Conservation (phyloP, 2,888 invertebrate species). For the Margaritifera margaritifera region DNA sequence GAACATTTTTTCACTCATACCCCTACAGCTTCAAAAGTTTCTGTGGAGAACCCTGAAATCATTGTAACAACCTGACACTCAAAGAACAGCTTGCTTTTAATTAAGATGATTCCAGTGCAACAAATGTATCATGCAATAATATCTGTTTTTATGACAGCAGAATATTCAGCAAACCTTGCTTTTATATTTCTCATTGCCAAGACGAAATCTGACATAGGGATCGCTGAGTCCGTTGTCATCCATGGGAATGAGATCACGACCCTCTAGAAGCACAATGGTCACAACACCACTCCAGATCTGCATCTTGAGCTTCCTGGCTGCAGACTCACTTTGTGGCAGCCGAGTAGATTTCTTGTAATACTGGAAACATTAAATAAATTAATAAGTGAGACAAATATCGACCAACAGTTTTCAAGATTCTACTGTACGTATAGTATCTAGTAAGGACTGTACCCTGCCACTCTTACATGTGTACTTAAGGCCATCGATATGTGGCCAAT, state of each 20-base stretch:
- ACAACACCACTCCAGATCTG: constrained; percentile 99
- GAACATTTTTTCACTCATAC: too few relatives aligned
- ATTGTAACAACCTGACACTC: background rate
- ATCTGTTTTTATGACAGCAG: too few relatives aligned
- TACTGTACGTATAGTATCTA: too few relatives aligned
- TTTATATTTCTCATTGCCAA: constrained; percentile 98
- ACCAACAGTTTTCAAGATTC: background rate
- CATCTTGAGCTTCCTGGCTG: constrained; percentile 80
- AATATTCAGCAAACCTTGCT: constrained; percentile 79
- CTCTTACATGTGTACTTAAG: too few relatives aligned
- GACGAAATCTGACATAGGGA: constrained; percentile 96
- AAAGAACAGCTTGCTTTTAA: background rate
- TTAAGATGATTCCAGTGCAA: too few relatives aligned
- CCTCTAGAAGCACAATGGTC: constrained; percentile 96
- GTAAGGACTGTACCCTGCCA: too few relatives aligned
- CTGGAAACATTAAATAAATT: constrained; percentile 15
- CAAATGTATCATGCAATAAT: too few relatives aligned
- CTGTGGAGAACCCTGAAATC: too few relatives aligned
- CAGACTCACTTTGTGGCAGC: constrained; percentile 37
- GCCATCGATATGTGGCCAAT: too few relatives aligned
- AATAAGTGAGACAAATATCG: background rate
- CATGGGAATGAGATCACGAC: constrained; percentile 87
- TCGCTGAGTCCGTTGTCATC: constrained; percentile 91
- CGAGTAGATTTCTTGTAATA: constrained; percentile 31
- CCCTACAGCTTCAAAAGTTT: background rate